Evolutionary conservation across 2,797 vertebrate genomes (phyloP).

Genomic region (Zalophus californianus): DNA sequence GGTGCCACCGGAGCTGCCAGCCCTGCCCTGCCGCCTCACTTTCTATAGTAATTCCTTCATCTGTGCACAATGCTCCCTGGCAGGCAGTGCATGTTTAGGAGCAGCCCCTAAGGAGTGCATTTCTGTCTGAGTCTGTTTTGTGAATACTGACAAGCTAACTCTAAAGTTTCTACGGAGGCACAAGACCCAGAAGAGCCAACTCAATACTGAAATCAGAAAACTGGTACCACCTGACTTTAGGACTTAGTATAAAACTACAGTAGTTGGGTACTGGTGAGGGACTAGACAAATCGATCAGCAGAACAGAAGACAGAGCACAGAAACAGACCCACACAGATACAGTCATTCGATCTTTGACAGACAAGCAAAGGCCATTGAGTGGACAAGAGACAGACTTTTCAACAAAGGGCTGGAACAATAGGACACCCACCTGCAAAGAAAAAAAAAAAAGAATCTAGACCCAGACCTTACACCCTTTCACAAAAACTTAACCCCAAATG

Average conservation of each 20-base stretch:
- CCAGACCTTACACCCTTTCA: background rate
- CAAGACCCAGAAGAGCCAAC: background rate
- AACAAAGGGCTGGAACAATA: background rate
- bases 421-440: background rate
- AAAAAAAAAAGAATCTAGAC: background rate
- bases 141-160: background rate
- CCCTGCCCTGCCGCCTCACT: background rate
- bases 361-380: background rate
- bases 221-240: background rate
- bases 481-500: background rate
- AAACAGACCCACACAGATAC: background rate
- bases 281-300: accelerated
- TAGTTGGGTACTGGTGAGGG: accelerated
- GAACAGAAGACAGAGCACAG: background rate
- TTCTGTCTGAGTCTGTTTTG: background rate
- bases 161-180: background rate
- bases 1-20: background rate
- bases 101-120: background rate
- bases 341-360: background rate
- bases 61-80: background rate
- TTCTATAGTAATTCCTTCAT: background rate
- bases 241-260: background rate
- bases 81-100: background rate
- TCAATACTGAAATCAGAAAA: accelerated
- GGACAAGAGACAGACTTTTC: background rate